Evolutionary conservation across 23 tunicate species (phyloP).

Genomic region (Botrylloides violaceus): DNA sequence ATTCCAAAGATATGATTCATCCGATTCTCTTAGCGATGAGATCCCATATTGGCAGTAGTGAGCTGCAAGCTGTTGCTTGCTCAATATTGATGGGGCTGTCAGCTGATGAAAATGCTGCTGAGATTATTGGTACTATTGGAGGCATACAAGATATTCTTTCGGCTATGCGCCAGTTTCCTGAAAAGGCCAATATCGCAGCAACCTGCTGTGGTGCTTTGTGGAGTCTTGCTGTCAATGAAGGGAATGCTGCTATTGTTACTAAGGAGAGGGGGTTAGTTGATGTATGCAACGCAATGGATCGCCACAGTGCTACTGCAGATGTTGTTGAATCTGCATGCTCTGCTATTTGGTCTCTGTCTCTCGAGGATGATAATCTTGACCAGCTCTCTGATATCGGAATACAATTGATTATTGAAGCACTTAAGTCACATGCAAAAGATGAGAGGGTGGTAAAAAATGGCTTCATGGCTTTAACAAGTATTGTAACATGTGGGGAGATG

Average conservation of each 20-base stretch:
- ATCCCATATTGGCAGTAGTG: constrained; percentile 53
- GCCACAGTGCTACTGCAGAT: constrained; percentile 29
- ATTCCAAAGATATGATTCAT: constrained; percentile 43
- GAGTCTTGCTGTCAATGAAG: constrained; percentile 82
- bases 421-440: constrained; percentile 42
- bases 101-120: constrained; percentile 87
- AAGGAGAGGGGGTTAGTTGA: constrained; percentile 85
- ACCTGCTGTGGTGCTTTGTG: constrained; percentile 82
- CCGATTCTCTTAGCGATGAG: constrained; percentile 70
- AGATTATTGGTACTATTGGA: constrained; percentile 82
- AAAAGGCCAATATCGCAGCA: constrained; percentile 52
- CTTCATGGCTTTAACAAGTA: constrained; percentile 85
- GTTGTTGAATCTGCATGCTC: constrained; percentile 80
- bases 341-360: constrained; percentile 91
- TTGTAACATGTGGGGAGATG: constrained; percentile 77
- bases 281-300: constrained; percentile 73
- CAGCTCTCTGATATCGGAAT: constrained; percentile 79
- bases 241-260: constrained; percentile 87
- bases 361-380: constrained; percentile 91
- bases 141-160: constrained; percentile 91
- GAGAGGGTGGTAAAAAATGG: constrained; percentile 87
- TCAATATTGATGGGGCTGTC: constrained; percentile 78
- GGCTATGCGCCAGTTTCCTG: constrained; percentile 75
- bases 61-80: constrained; percentile 64
- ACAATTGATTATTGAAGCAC: constrained; percentile 57